phyloP scores from a whole-genome alignment of 1,140 invertebrate species.

The Cryptotermes secundus region DNA sequence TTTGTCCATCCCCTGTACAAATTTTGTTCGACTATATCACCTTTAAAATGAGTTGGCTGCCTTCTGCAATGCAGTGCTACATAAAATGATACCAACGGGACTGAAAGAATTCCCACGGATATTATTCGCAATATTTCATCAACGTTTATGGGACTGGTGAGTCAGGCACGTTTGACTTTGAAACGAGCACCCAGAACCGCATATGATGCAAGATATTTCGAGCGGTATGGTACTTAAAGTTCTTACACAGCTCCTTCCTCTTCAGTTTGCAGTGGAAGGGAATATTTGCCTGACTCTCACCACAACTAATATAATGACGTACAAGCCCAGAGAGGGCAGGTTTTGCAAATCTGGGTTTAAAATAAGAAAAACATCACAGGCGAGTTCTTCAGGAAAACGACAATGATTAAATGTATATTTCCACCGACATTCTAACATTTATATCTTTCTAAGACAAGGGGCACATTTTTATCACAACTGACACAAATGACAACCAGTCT shows the following conservation, averaged over 20 bases:
- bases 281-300: neutral
- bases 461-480: no score
- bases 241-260: neutral
- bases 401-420: no score
- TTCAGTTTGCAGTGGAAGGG: neutral
- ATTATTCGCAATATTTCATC: slow-evolving; percentile 32
- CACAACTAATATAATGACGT: neutral
- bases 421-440: no score
- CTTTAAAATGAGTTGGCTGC: neutral
- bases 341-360: neutral
- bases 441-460: no score
- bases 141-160: slow-evolving; percentile 9
- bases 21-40: neutral
- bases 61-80: slow-evolving; percentile 25
- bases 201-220: neutral
- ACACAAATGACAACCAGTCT: no score
- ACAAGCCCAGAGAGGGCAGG: neutral
- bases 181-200: neutral
- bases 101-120: neutral
- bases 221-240: neutral
- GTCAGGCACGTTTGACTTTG: neutral
- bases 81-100: slow-evolving; percentile 27
- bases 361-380: neutral
- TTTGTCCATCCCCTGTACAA: no score
- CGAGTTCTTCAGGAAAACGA: no score